Evolutionary conservation across 2,888 invertebrate species (phyloP).

Genomic region (Trisateles emortualis): DNA sequence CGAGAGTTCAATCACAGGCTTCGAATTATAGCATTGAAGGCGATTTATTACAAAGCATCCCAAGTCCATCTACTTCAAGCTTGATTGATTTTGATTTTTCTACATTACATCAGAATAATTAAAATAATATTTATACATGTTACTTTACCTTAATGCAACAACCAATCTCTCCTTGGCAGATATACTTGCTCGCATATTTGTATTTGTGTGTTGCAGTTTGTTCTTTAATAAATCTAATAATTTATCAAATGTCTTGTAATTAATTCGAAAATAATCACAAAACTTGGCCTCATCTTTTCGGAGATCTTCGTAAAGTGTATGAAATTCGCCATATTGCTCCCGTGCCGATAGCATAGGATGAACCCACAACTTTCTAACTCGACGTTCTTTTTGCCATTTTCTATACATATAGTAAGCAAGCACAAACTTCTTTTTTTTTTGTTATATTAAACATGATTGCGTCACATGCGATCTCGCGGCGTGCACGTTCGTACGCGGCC

Average conservation of each 20-base stretch:
- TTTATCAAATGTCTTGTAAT: slow-evolving; percentile 39
- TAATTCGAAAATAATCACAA: slow-evolving; percentile 40
- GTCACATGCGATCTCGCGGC: slow-evolving; percentile 16
- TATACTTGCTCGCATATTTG: slow-evolving; percentile 31
- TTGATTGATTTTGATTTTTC: slow-evolving; percentile 38
- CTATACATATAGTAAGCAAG: slow-evolving; percentile 30
- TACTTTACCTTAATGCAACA: slow-evolving; percentile 32
- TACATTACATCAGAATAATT: slow-evolving; percentile 12
- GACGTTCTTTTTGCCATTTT: slow-evolving; percentile 36
- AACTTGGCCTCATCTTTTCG: slow-evolving; percentile 38
- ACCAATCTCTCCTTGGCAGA: slow-evolving; percentile 28
- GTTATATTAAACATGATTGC: slow-evolving; percentile 13
- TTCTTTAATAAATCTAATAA: slow-evolving; percentile 36
- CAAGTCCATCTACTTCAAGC: slow-evolving; percentile 34
- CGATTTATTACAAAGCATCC: slow-evolving; percentile 20
- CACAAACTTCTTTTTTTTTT: slow-evolving; percentile 25
- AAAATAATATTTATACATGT: slow-evolving; percentile 23
- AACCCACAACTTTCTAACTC: slow-evolving; percentile 33
- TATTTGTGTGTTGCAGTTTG: slow-evolving; percentile 37
- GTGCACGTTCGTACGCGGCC: slow-evolving; percentile 22
- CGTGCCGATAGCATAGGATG: slow-evolving; percentile 31
- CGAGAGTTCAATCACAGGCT: slow-evolving; percentile 20
- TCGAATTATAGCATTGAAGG: slow-evolving; percentile 21
- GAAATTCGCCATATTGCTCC: slow-evolving; percentile 39
- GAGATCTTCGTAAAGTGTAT: slow-evolving; percentile 41